phyloP scores from a whole-genome alignment of 2,113 vertebrate species.

The Hippocampus mohnikei region DNA sequence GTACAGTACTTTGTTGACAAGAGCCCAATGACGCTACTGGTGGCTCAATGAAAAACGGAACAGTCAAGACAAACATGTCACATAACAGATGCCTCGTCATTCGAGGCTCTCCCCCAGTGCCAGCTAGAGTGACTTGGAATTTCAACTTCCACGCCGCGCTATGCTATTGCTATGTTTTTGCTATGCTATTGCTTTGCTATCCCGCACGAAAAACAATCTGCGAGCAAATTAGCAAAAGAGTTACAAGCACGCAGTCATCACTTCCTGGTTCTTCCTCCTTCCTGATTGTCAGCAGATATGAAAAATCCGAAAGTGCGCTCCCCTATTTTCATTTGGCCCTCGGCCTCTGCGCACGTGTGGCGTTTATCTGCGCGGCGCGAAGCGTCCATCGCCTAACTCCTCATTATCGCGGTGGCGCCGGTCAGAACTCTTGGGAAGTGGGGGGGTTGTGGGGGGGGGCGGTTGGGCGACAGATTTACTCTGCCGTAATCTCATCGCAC shows the following conservation, averaged over 20 bases:
- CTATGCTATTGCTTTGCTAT: too few species aligned
- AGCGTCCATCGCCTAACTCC: conserved; percentile 9
- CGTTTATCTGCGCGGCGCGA: not conserved
- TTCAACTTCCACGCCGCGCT: too few species aligned
- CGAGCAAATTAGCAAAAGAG: not conserved
- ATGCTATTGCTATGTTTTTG: too few species aligned
- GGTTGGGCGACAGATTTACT: conserved; percentile 79
- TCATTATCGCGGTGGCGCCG: conserved; percentile 38
- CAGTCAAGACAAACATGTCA: too few species aligned
- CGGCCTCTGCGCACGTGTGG: not conserved
- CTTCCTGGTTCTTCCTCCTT: not conserved
- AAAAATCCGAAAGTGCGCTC: not conserved
- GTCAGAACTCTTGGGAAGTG: conserved; percentile 25
- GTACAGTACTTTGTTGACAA: too few species aligned
- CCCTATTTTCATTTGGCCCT: conserved; percentile 64
- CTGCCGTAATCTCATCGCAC: conserved; percentile 52
- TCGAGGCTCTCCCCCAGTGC: too few species aligned
- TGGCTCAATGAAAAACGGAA: too few species aligned
- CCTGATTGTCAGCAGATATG: not conserved
- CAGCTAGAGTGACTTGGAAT: too few species aligned
- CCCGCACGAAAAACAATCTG: not conserved
- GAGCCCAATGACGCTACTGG: too few species aligned
- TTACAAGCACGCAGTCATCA: not conserved
- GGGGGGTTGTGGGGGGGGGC: conserved; percentile 71
- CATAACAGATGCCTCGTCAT: too few species aligned